Conservation (phyloP, 2,113 vertebrate species). For the Phylloscopus trochiloides region DNA sequence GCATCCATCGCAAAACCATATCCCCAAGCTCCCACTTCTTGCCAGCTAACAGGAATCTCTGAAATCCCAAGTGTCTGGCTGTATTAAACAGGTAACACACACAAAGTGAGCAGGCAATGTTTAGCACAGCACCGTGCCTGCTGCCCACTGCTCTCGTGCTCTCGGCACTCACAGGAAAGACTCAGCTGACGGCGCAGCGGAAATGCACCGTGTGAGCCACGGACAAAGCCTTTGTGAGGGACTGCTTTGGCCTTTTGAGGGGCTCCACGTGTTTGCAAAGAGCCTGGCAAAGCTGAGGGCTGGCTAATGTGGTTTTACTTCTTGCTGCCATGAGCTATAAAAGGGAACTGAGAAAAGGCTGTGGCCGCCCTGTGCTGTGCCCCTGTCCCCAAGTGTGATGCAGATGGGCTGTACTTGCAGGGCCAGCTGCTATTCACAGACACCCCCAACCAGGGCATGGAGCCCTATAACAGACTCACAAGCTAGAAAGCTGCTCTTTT, state of each 20-base stretch:
- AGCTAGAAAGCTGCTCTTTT: neutral
- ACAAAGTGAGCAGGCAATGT: neutral
- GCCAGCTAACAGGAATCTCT: neutral
- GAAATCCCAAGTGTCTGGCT: neutral
- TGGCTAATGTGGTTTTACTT: neutral
- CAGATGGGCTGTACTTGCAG: neutral
- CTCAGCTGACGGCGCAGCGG: neutral
- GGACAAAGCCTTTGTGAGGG: neutral
- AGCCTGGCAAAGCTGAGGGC: neutral
- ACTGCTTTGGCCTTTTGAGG: neutral
- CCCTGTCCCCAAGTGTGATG: rapidly evolving
- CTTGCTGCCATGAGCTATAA: neutral
- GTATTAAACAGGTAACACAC: neutral
- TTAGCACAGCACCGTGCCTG: rapidly evolving
- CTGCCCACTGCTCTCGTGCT: neutral
- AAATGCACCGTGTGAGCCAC: rapidly evolving
- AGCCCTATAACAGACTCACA: neutral
- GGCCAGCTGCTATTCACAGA: neutral
- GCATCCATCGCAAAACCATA: neutral
- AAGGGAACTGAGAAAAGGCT: neutral
- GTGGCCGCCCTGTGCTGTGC: rapidly evolving
- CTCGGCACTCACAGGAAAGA: neutral
- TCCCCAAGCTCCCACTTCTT: neutral
- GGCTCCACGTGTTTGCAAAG: neutral
- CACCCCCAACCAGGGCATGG: neutral